Evolutionary conservation across 2,888 invertebrate species (phyloP).

Genomic region (Eretmocerus hayati): DNA sequence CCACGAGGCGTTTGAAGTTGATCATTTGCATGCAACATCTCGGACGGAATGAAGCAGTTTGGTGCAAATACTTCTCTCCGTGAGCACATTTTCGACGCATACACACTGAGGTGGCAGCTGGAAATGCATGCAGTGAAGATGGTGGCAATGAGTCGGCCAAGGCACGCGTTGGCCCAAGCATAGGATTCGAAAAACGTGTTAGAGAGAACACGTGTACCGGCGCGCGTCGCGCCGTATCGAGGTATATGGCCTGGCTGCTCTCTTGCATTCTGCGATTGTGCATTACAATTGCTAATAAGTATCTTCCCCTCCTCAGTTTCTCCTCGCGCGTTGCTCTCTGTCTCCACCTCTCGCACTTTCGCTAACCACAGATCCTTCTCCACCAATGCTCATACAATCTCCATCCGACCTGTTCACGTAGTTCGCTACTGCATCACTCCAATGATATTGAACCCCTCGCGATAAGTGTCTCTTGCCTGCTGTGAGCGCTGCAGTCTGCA

Average conservation of each 20-base stretch:
- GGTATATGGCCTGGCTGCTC: slow-evolving; percentile 28
- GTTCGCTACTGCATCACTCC: too few relatives aligned
- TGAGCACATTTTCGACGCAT: too few relatives aligned
- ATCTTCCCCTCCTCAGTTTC: slow-evolving; percentile 24
- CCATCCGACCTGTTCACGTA: too few relatives aligned
- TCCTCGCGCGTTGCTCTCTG: slow-evolving; percentile 9
- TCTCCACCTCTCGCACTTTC: slow-evolving; percentile 4
- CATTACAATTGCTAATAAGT: slow-evolving; percentile 40
- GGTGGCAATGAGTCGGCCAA: slow-evolving; percentile 9
- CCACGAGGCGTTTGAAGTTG: too few relatives aligned
- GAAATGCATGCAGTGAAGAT: not conserved
- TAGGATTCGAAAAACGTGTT: slow-evolving; percentile 28
- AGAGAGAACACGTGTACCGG: slow-evolving; percentile 33
- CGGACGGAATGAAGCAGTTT: not conserved
- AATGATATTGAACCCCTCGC: too few relatives aligned
- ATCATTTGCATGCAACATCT: too few relatives aligned
- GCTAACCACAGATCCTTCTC: not conserved
- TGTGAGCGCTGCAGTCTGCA: too few relatives aligned
- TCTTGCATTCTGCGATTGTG: slow-evolving; percentile 35
- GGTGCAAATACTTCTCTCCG: too few relatives aligned
- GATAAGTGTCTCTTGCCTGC: too few relatives aligned
- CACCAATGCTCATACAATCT: too few relatives aligned
- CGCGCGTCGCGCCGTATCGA: slow-evolving; percentile 28
- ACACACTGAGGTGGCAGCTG: too few relatives aligned
- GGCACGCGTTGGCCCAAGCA: not conserved